phyloP scores from a whole-genome alignment of 2,113 vertebrate species.

The Alligator sinensis region DNA sequence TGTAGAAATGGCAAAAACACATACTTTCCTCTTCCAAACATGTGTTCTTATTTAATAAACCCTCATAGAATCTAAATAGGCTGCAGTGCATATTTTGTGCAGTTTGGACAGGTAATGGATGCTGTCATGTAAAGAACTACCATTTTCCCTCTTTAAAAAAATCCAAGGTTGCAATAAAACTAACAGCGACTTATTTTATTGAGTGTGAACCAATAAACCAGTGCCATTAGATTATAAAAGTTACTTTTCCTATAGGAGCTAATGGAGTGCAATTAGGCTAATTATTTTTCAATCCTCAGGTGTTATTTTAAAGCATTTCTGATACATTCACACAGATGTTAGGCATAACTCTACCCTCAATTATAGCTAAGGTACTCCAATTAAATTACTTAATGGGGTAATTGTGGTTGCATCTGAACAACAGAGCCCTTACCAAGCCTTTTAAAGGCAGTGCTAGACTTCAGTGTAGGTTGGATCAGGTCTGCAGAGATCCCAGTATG shows the following conservation, averaged over 20 bases:
- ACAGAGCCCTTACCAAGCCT: not conserved
- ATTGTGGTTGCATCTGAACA: accelerated
- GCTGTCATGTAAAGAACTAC: not conserved
- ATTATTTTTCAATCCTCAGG: not conserved
- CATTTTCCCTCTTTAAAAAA: constrained; percentile 45
- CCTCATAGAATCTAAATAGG: constrained; percentile 37
- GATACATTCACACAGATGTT: accelerated
- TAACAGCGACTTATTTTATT: constrained; percentile 69
- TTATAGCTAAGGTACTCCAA: accelerated
- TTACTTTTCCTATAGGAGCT: constrained; percentile 16
- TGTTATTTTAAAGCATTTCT: not conserved
- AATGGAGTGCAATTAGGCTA: not conserved
- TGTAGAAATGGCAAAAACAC: constrained; percentile 20
- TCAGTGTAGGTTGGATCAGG: accelerated
- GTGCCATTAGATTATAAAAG: not conserved
- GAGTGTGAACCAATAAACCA: constrained; percentile 73
- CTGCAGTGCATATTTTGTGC: not conserved
- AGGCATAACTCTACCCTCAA: accelerated
- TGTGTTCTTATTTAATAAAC: constrained; percentile 62
- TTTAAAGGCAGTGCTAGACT: accelerated
- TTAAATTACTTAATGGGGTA: accelerated
- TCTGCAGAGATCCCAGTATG: not conserved
- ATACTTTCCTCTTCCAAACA: constrained; percentile 38
- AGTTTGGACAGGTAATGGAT: constrained; percentile 35
- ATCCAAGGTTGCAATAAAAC: constrained; percentile 54